Percentiles rank a stretch among this genome's conserved stretches.
Evolutionary conservation across 2,888 invertebrate species (phyloP).

Genomic region (Pocota personata): DNA sequence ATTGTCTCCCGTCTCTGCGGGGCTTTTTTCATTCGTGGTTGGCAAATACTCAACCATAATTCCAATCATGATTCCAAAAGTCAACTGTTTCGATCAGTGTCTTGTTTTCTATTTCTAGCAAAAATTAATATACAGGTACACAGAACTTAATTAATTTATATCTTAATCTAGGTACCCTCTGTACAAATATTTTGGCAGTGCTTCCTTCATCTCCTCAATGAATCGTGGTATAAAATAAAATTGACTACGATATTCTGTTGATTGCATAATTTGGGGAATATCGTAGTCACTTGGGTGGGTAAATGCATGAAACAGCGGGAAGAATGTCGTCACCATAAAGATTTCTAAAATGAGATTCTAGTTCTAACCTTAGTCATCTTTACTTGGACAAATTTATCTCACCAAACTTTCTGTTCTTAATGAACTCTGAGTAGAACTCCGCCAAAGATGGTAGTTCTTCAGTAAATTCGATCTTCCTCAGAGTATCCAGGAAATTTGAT

Average conservation of each 20-base stretch:
- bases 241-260: slow-evolving; percentile 26
- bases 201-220: slow-evolving; percentile 43
- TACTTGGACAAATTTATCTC: background rate
- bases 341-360: slow-evolving; percentile 28
- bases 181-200: slow-evolving; percentile 46
- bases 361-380: background rate
- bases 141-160: background rate
- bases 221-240: slow-evolving; percentile 34
- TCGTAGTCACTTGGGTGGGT: slow-evolving; percentile 17
- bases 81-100: no score
- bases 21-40: no score
- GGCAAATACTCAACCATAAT: no score
- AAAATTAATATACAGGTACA: background rate
- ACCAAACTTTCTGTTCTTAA: slow-evolving; percentile 45
- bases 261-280: slow-evolving; percentile 21
- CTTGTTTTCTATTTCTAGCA: no score
- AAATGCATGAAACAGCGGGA: slow-evolving; percentile 35
- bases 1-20: no score
- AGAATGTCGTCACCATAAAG: slow-evolving; percentile 37
- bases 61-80: no score
- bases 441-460: slow-evolving; percentile 33
- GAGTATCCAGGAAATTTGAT: slow-evolving; percentile 29
- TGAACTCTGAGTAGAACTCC: slow-evolving; percentile 47
- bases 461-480: slow-evolving; percentile 33
- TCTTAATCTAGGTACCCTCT: slow-evolving; percentile 39